Evolutionary conservation across 2,888 invertebrate species (phyloP).

Genomic region (Chloroclystis v-ata): DNA sequence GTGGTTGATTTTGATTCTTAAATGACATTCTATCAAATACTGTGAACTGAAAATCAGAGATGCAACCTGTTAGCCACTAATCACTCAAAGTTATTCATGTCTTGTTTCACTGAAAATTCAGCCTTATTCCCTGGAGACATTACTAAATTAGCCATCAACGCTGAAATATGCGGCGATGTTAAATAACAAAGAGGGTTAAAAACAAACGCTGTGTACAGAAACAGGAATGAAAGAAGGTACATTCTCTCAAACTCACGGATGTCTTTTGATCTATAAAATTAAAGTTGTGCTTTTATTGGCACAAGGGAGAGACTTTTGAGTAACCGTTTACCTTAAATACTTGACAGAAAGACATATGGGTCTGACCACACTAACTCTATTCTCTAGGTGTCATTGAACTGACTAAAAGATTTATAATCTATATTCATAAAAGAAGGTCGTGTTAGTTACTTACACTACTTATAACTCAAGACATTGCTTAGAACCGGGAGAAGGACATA

Average conservation of each 20-base stretch:
- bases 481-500: too few species aligned
- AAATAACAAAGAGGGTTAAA: constrained; percentile 11
- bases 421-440: too few species aligned
- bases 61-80: too few species aligned
- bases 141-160: constrained; percentile 5
- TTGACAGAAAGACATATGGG: too few species aligned
- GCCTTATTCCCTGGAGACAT: background rate
- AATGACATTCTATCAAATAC: too few species aligned
- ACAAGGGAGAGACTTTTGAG: constrained; percentile 14
- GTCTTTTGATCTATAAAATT: constrained; percentile 51
- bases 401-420: too few species aligned
- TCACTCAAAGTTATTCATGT: background rate
- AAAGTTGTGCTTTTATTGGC: constrained; percentile 36
- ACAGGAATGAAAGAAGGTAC: constrained; percentile 25
- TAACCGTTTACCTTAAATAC: background rate
- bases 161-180: constrained; percentile 3
- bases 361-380: too few species aligned
- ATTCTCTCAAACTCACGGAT: constrained; percentile 27
- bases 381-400: too few species aligned
- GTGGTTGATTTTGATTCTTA: too few species aligned
- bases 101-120: background rate
- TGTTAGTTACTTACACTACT: too few species aligned
- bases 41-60: too few species aligned
- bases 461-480: too few species aligned
- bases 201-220: constrained; percentile 22